phyloP scores from a whole-genome alignment of 1,140 invertebrate genomes.

The Calephelis nemesis region DNA sequence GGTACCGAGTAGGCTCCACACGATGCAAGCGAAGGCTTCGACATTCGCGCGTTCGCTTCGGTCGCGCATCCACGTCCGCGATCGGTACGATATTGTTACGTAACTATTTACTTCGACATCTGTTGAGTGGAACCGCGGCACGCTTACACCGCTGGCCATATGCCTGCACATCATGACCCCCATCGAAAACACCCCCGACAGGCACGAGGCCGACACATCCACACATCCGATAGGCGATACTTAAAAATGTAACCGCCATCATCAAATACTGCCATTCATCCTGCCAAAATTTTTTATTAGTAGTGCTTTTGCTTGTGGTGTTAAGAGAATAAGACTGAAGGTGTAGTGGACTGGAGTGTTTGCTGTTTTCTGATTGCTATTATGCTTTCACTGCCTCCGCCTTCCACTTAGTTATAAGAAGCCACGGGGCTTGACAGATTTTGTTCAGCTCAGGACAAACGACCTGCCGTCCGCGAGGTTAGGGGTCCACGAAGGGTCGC shows the following conservation, averaged over 20 bases:
- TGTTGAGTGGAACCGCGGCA: constrained; percentile 66
- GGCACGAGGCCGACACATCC: constrained; percentile 39
- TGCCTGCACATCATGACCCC: constrained; percentile 55
- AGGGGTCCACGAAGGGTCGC: constrained; percentile 32
- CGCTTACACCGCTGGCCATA: constrained; percentile 65
- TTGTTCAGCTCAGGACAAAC: constrained; percentile 38
- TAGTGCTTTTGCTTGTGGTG: constrained; percentile 52
- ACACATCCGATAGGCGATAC: constrained; percentile 44
- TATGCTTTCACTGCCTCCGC: constrained; percentile 60
- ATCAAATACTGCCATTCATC: constrained; percentile 55
- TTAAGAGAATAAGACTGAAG: constrained; percentile 45
- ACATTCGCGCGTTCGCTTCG: constrained; percentile 62
- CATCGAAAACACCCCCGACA: constrained; percentile 37
- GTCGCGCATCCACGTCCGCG: constrained; percentile 54
- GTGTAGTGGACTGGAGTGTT: constrained; percentile 37
- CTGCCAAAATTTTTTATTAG: constrained; percentile 61
- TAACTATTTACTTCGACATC: constrained; percentile 67
- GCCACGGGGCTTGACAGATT: constrained; percentile 35
- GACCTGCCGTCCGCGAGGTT: constrained; percentile 45
- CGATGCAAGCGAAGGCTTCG: constrained; percentile 52
- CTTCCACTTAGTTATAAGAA: constrained; percentile 50
- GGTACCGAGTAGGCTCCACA: constrained; percentile 36
- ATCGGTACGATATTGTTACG: constrained; percentile 60
- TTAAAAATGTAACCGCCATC: constrained; percentile 47
- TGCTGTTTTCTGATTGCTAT: constrained; percentile 45